phyloP scores from a whole-genome alignment of 2,888 invertebrate genomes.

The Synergus laeviventris region DNA sequence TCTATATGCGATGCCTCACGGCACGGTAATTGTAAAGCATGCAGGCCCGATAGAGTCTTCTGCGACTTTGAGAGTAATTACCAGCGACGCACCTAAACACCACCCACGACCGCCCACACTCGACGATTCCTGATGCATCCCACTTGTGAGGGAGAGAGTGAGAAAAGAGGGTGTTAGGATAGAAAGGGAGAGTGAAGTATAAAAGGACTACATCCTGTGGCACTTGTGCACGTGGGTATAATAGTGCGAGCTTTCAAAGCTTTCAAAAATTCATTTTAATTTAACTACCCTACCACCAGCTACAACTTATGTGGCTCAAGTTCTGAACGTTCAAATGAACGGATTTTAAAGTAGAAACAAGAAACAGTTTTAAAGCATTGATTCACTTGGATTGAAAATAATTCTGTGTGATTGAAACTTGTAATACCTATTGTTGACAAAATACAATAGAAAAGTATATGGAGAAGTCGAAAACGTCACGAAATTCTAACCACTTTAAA shows the following conservation, averaged over 20 bases:
- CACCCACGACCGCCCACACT: constrained; percentile 67
- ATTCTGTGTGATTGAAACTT: too few relatives aligned
- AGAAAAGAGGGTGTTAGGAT: constrained; percentile 17
- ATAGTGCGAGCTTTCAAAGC: neutral
- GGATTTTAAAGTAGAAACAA: too few relatives aligned
- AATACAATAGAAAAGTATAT: too few relatives aligned
- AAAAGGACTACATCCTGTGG: constrained; percentile 19
- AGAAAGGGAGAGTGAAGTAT: constrained; percentile 17
- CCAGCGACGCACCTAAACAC: constrained; percentile 66
- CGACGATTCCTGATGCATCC: constrained; percentile 45
- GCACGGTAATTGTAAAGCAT: constrained; percentile 63
- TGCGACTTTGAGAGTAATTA: constrained; percentile 67
- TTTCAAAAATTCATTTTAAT: constrained; percentile 28
- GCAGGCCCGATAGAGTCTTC: constrained; percentile 65
- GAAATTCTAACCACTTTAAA: too few relatives aligned
- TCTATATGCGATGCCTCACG: constrained; percentile 49
- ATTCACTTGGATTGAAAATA: too few relatives aligned
- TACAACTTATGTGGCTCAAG: too few relatives aligned
- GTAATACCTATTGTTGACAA: too few relatives aligned
- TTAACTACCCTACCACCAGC: neutral
- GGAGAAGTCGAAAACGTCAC: too few relatives aligned
- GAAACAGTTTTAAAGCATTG: too few relatives aligned
- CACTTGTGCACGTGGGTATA: constrained; percentile 2
- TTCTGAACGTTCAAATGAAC: too few relatives aligned
- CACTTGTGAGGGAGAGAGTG: neutral